Evolutionary conservation across 2,113 vertebrate genomes (phyloP), one percentile per base, ranked within the genome.

Genomic region (Opisthocomus hoazin): DNA sequence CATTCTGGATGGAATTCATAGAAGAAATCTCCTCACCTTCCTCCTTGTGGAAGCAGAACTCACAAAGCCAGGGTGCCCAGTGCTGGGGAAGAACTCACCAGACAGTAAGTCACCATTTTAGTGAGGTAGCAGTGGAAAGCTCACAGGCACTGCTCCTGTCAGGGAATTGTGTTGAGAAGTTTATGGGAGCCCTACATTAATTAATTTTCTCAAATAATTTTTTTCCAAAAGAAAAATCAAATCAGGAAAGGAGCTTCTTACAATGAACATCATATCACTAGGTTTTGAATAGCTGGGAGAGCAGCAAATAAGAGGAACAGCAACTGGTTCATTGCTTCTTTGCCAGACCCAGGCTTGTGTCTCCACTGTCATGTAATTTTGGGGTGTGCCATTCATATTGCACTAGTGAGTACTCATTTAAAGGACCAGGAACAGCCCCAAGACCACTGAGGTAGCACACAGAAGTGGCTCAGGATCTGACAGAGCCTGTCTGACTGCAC

Each of bases 61-160:
- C 34, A n/a, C 8, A 65, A 60, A 68, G 6, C 5, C 17, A 30
- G 22, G 5, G 14, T 75, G 16, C 5, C 11, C 2, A 3, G 0
- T 43, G 43, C 17, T 68, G 43, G 13, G 6, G 30, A 71, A 66
- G 8, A 11, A 60, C 23, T 81, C 37, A 53, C 23, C 13, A 48
- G n/a, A 66, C 34, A 14, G 7, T 19, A 61, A 43, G 36, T 69
- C 36, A 56, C 5, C 10, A 20, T 56, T 69, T 56, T 34, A 50
- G 26, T 51, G 37, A 46, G 11, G 51, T 2, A 58, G 37, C 2
- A 3, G 29, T 53, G 34, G 48, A 27, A 71, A 36, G 24, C 36
- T 53, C 37, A 63, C 29, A 53, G 10, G 22, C 45, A 24, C 15
- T 88, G 20, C 65, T 58, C 18, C 37, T 11, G 5, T 46, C 45